A percentile compares a stretch with the other conserved stretches of the same genome.
Evolutionary conservation across 2,113 vertebrate species (phyloP).

Genomic region (Vanacampus margaritifer): DNA sequence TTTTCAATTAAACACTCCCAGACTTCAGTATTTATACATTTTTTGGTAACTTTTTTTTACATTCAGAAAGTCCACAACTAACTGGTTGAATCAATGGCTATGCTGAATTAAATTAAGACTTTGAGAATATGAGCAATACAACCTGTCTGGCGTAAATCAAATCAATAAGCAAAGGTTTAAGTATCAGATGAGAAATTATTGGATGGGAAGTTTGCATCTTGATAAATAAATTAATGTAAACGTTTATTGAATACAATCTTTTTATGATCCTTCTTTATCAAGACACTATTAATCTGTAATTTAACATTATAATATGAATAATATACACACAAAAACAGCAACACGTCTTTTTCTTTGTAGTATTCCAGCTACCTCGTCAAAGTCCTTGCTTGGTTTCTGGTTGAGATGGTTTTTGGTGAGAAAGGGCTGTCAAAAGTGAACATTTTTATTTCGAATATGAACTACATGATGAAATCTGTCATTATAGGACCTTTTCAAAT

Average conservation of each 20-base stretch:
- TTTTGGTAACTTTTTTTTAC: no score
- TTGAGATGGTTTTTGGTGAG: not conserved
- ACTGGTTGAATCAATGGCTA: no score
- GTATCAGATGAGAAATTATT: no score
- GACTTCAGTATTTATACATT: no score
- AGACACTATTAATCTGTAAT: not conserved
- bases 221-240: no score
- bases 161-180: not conserved
- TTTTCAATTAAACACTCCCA: no score
- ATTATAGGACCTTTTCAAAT: conserved; percentile 25
- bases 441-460: conserved; percentile 4
- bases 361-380: not conserved
- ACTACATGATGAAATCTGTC: conserved; percentile 24
- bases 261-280: conserved; percentile 3
- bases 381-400: not conserved
- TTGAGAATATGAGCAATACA: not conserved
- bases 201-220: no score
- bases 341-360: not conserved
- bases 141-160: not conserved
- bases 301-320: conserved; percentile 5
- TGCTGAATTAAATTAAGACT: no score
- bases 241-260: conserved; percentile 26
- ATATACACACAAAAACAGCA: not conserved
- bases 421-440: conserved; percentile 2
- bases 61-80: no score